These are phyloP conservation scores for Campylomormyrus tamandua DNA, from an alignment of 2,113 vertebrate genomes.

Conservation along the genomic window DNA sequence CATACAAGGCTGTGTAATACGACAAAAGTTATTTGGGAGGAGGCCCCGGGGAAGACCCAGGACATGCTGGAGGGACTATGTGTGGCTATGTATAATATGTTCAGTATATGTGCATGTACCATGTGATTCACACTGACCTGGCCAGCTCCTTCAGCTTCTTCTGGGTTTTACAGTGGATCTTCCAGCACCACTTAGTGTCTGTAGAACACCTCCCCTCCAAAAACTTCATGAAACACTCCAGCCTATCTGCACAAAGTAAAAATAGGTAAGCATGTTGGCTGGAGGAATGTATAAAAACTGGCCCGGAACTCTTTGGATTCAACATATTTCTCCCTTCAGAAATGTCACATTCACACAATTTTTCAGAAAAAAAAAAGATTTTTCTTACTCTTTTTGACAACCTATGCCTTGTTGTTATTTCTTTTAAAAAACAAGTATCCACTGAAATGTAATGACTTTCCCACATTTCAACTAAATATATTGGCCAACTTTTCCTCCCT, in stretches of 20 bases:
- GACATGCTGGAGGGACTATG: no score
- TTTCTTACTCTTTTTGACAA: neutral
- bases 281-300: neutral
- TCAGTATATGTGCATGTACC: neutral
- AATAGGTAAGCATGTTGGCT: neutral
- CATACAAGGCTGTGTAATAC: no score
- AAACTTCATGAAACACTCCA: slow-evolving; percentile 70
- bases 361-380: neutral
- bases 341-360: neutral
- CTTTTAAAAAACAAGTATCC: neutral
- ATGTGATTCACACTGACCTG: slow-evolving; percentile 59
- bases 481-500: neutral
- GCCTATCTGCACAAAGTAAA: slow-evolving; percentile 60
- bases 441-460: neutral
- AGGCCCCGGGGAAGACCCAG: no score
- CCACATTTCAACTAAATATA: neutral
- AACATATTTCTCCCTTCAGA: neutral
- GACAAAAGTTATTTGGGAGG: no score
- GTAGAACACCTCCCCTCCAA: slow-evolving; percentile 73
- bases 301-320: neutral
- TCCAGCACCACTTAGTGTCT: slow-evolving; percentile 85
- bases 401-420: neutral
- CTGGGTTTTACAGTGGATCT: slow-evolving; percentile 87
- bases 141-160: slow-evolving; percentile 84
- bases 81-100: neutral